Evolutionary conservation across 2,797 vertebrate species (phyloP), one percentile per base, ranked within the genome.

Genomic region (Poecile montanus): DNA sequence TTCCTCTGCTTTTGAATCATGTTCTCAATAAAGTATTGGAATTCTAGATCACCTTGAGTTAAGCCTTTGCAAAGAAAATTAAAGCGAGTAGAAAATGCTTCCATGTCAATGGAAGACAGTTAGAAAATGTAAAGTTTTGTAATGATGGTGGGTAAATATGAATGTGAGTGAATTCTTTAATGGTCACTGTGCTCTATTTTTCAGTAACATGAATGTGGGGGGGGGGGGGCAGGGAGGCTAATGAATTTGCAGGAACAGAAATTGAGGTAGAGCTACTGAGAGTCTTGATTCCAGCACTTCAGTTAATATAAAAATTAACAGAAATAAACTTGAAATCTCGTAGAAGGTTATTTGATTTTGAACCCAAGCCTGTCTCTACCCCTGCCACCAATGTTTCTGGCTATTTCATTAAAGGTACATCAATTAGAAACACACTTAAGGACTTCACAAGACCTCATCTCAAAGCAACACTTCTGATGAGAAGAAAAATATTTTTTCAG

Each of bases 191-290:
- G 34, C 36, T 74, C 19, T 71, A 44, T 32, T 50, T 79, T 63
- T 88, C 61, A 80, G 32, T 44, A 79, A 54, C 4, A 32, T 3
- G 6, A n/a, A 25, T 16, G 26, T 2, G 5, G 3, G 9, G 1
- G 0, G 5, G 3, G 9, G 1, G 0, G 3, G 7, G 7, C 34
- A 34, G 36, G 10, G 12, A 18, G 17, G 11, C 8, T 42, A n/a
- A 51, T 22, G 38, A 77, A 19, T 74, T 87, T 91, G 16, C 40
- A 80, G 34, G 30, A 30, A 50, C 13, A 79, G 45, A 83, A 80
- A 71, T 1, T 34, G 65, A 68, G 30, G 9, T 50, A 60, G 18
- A 70, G 34, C 11, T 62, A 47, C 42, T 65, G 26, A 82, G 53
- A 61, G 16, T 40, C 10, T 68, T 10, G 4, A 70, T 78, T 90